Conservation (phyloP, 2,797 vertebrate species). For the Meda fulgida region DNA sequence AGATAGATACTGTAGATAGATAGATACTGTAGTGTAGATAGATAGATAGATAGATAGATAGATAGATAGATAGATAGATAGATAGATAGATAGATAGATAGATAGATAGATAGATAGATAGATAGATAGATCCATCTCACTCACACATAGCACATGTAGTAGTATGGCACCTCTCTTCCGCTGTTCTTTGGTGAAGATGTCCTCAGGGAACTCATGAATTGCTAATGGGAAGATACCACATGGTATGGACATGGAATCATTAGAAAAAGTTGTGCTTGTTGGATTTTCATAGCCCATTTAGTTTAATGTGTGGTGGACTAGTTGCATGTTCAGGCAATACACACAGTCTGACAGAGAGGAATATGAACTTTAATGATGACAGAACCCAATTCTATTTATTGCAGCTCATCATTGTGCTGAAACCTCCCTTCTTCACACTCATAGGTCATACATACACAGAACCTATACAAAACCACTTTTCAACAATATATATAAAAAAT, state of each 20-base stretch:
- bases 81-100: background rate
- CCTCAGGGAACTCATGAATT: conserved; percentile 82
- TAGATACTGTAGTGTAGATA: background rate
- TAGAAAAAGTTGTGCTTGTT: background rate
- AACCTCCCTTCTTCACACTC: conserved; percentile 10
- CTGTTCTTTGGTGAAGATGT: conserved; percentile 82
- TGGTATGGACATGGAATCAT: conserved; percentile 1
- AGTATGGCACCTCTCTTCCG: conserved; percentile 76
- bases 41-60: too few relatives aligned
- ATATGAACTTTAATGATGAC: conserved; percentile 76
- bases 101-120: background rate
- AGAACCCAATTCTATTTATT: conserved; percentile 74
- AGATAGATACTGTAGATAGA: background rate
- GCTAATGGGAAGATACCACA: conserved; percentile 62
- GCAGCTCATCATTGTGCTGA: conserved; percentile 60
- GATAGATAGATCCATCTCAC: conserved; percentile 49
- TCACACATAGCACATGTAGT: conserved; percentile 80
- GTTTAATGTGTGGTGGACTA: background rate
- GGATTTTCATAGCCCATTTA: background rate
- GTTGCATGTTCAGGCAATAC: background rate
- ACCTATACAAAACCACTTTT: background rate
- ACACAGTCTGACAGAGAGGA: conserved; percentile 56
- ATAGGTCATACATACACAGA: background rate
- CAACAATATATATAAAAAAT: background rate
- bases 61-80: background rate